Evolutionary conservation across 2,113 vertebrate genomes (phyloP).

Genomic region (Tenrec ecaudatus): DNA sequence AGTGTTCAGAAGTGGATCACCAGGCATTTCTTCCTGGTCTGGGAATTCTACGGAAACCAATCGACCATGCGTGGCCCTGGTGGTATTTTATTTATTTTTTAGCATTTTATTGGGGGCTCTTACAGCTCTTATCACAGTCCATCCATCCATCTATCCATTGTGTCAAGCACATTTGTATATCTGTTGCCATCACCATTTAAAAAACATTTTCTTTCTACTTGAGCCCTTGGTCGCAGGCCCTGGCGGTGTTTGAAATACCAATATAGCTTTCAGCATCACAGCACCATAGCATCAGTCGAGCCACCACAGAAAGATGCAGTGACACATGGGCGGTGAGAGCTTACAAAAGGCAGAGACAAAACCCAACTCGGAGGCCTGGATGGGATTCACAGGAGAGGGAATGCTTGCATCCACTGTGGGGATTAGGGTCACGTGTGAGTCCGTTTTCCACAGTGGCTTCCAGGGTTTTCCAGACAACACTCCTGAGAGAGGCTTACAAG

Average conservation of each 20-base stretch:
- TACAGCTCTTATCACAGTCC: too few relatives aligned
- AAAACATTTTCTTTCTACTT: too few relatives aligned
- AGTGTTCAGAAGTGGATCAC: neutral
- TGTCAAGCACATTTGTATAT: too few relatives aligned
- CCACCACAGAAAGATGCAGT: neutral
- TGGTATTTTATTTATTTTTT: neutral
- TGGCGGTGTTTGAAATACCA: neutral
- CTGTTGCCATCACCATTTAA: too few relatives aligned
- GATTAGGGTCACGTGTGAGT: neutral
- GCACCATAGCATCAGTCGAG: neutral
- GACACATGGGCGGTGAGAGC: neutral
- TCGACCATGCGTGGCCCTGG: neutral
- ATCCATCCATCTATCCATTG: too few relatives aligned
- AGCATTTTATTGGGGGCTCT: too few relatives aligned
- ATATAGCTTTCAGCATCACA: neutral
- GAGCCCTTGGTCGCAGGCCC: neutral
- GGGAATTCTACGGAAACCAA: neutral
- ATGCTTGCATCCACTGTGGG: too few relatives aligned
- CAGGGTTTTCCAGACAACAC: neutral
- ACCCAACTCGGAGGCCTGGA: neutral
- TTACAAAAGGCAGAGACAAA: neutral
- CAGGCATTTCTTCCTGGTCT: neutral
- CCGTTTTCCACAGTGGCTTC: neutral
- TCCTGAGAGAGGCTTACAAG: neutral
- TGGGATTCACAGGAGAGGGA: neutral